Evolutionary conservation across 1,140 invertebrate genomes (phyloP).

Genomic region (Magallana angulata): DNA sequence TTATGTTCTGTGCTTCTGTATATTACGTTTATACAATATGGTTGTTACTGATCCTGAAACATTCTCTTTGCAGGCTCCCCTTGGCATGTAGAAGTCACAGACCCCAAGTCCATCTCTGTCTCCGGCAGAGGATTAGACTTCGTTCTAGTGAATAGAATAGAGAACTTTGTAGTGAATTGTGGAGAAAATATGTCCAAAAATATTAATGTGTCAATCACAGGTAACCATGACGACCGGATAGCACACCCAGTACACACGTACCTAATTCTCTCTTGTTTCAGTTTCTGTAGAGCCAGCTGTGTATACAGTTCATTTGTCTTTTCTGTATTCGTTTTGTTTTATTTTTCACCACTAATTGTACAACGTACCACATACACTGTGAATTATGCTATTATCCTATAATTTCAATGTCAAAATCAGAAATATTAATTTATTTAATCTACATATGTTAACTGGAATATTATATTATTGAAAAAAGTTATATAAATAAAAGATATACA

Average conservation of each 20-base stretch:
- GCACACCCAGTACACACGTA: constrained; percentile 15
- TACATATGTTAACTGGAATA: too few species aligned
- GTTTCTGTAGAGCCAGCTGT: constrained; percentile 26
- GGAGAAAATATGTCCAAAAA: constrained; percentile 64
- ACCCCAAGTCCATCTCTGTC: constrained; percentile 78
- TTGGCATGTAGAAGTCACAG: constrained; percentile 68
- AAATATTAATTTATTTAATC: too few species aligned
- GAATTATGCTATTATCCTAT: too few species aligned
- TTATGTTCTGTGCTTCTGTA: too few species aligned
- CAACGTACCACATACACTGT: neutral
- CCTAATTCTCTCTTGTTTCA: constrained; percentile 3
- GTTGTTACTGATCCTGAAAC: too few species aligned
- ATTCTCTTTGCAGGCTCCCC: constrained; percentile 69
- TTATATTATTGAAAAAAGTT: too few species aligned
- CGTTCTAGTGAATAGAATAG: constrained; percentile 83
- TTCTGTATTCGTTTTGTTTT: constrained; percentile 22
- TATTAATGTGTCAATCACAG: constrained; percentile 62
- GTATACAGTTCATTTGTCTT: neutral
- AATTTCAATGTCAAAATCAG: too few species aligned
- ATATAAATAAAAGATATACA: neutral
- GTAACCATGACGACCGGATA: constrained; percentile 55
- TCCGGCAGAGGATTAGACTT: constrained; percentile 84
- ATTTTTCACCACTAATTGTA: constrained; percentile 32
- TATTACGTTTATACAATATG: too few species aligned
- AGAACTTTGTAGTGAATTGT: constrained; percentile 82